Evolutionary conservation across 1,140 invertebrate species (phyloP), one percentile per base, ranked within the genome.

Genomic region (Kradibia gibbosae): DNA sequence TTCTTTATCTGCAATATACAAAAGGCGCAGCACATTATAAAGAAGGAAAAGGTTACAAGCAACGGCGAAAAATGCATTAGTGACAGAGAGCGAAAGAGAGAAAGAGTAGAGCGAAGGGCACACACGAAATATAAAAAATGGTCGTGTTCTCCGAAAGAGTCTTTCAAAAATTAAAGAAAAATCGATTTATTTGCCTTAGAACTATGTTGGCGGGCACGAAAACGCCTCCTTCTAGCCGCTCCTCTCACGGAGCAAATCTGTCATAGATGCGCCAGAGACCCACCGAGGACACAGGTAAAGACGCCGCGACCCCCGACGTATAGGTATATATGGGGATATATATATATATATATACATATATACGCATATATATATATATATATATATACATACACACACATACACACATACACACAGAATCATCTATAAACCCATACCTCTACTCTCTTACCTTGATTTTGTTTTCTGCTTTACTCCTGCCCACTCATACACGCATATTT

Each of bases 281-380:
- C 71, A 55, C 71, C 48, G 17, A 31, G 55, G 71, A 22, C 10
- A n/a, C 86, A 87, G 88, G 87, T 89, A 89, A 88, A 86, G 85
- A 86, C 84, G 84, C 85, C 83, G 76, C 70, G 42, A 36, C 20
- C 60, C 34, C 13, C 22, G 4, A n/a, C 34, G 42, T 42, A 42
- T 10, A n/a, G n/a, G n/a, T n/a, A n/a, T n/a, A n/a, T n/a, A n/a
- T n/a, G n/a, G n/a, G n/a, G n/a, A n/a, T n/a, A n/a, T n/a, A n/a
- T n/a, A n/a, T n/a, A n/a, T n/a, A n/a, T n/a, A n/a, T n/a, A n/a
- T n/a, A n/a, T n/a, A n/a, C n/a, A n/a, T n/a, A n/a, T n/a, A n/a
- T n/a, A n/a, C n/a, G n/a, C n/a, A n/a, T n/a, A n/a, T n/a, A n/a
- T n/a, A n/a, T n/a, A n/a, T n/a, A n/a, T n/a, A n/a, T n/a, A n/a